A percentile compares a stretch with the other conserved stretches of the same genome.
phyloP scores from a whole-genome alignment of 2,113 vertebrate genomes.

The Haemorhous mexicanus region DNA sequence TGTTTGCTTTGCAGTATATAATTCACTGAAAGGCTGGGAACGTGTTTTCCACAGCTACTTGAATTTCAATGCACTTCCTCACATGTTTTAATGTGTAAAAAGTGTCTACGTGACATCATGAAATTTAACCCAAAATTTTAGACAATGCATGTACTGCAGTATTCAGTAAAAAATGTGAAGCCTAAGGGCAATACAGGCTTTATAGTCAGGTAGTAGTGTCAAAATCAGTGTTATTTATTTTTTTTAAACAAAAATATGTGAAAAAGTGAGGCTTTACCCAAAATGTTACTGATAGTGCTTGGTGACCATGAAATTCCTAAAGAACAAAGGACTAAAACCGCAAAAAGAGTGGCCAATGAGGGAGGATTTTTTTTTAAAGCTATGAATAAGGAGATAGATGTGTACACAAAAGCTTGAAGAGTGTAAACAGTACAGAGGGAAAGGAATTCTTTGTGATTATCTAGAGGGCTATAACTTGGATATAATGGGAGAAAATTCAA shows the following conservation, averaged over 20 bases:
- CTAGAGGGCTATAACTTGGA: conserved; percentile 36
- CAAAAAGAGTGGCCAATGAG: conserved; percentile 25
- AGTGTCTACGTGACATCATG: not conserved
- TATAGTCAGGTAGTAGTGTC: not conserved
- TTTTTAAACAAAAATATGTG: not conserved
- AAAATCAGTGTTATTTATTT: not conserved
- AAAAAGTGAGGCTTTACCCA: not conserved
- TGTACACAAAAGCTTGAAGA: conserved; percentile 59
- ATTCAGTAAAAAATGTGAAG: not conserved
- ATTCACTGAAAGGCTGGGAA: not conserved
- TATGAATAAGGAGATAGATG: conserved; percentile 56
- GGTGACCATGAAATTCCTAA: not conserved
- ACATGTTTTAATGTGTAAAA: not conserved
- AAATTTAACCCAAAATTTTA: not conserved
- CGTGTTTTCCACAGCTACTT: not conserved
- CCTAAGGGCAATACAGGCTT: not conserved
- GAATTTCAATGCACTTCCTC: not conserved
- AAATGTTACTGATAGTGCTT: not conserved
- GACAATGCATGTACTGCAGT: not conserved
- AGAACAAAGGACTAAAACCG: conserved; percentile 56
- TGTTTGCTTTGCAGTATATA: conserved; percentile 32
- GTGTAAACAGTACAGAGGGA: conserved; percentile 52
- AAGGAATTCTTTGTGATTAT: conserved; percentile 56
- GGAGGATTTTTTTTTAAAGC: conserved; percentile 10
- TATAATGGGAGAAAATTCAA: conserved; percentile 47